Base-by-base conservation (phyloP, 2,113 vertebrate species). In the Mystacornis crossleyi region DNA sequence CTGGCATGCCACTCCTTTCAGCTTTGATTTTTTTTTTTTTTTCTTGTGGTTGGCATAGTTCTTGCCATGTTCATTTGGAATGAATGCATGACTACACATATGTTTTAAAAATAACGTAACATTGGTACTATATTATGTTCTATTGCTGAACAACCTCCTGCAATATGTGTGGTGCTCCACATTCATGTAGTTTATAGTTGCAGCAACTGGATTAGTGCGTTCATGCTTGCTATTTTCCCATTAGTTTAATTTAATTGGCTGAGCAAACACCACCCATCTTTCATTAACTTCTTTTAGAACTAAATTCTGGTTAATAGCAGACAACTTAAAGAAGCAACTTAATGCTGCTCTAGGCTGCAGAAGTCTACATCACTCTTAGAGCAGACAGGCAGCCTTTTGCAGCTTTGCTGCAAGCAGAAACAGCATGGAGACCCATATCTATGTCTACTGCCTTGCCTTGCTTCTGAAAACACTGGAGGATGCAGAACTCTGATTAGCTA, bases 361-460 rank as follows among this genome's bases (percentile, higher is more conserved):
- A 54, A 34, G 12, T 12, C 40, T 72, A 6, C 10, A 10, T n/a
- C 12, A 34, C 9, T 55, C 16, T 29, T 28, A 18, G 12, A 80
- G 38, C 12, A 79, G 33, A 21, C 28, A 92, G 33, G 33, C 16
- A 61, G 28, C 45, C 54, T 64, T 55, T 50, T 40, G n/a, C 20
- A 43, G 2, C 8, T 31, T 36, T 83, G 47, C 26, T 83, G 71
- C 67, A 33, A 11, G 45, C 58, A 83, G 48, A 26, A 79, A 80
- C 11, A 53, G 17, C 67, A 70, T 0, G 0, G 2, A 70, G 36
- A 58, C 13, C 10, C 8, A 1, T 0, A 3, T 20, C 6, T 50
- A 38, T 0, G 4, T 18, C 6, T 62, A 66, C 34, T 54, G 58
- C 18, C 14, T 29, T 55, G 33, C 23, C 40, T 74, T 67, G 12